Evolutionary conservation across 92 coral and sea anemone genomes (phyloP), one percentile per base, ranked within the genome.

Genomic region (Porites divaricata): DNA sequence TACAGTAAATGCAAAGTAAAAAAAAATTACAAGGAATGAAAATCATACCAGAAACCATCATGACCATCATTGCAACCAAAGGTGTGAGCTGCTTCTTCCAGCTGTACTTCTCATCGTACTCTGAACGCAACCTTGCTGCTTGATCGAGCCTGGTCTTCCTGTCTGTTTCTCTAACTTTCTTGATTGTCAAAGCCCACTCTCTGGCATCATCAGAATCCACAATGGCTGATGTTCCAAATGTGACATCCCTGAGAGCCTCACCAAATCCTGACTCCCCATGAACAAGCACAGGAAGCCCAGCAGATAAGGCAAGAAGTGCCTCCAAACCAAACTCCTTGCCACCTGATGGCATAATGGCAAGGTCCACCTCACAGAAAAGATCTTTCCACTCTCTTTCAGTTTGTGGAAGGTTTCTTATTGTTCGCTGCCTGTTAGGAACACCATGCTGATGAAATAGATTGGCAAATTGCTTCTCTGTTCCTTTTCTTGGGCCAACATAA

Each of bases 221-320:
- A 51, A 51, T 51, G 77, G 77, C 25, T 51, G 49, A 51, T 0
- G 1, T 1, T 5, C 77, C 63, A 53, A 10, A 21, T 17, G 20
- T 8, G 9, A 73, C 77, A 6, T 22, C 20, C 10, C 7, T 73
- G 15, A 73, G 63, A 13, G 77, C 77, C 20, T 73, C 77, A 51
- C 63, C 77, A 73, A 73, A 51, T 52, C 77, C 77, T 51, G 77
- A 52, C 2, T n/a, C 63, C 9, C 63, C 63, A 54, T 52, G 63
- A 4, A 73, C 77, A 22, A 73, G 63, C 17, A 73, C 12, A 4
- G 77, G 63, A 17, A 73, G 63, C 9, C 63, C 77, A 21, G 77
- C 28, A 20, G 77, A 73, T 21, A 73, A 54, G 45, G 77, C 77
- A n/a, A 22, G 45, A 73, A 73, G 77, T n/a, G 63, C 77, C 20